Conservation (phyloP, 2,888 invertebrate species). For the Brachyptera risi region DNA sequence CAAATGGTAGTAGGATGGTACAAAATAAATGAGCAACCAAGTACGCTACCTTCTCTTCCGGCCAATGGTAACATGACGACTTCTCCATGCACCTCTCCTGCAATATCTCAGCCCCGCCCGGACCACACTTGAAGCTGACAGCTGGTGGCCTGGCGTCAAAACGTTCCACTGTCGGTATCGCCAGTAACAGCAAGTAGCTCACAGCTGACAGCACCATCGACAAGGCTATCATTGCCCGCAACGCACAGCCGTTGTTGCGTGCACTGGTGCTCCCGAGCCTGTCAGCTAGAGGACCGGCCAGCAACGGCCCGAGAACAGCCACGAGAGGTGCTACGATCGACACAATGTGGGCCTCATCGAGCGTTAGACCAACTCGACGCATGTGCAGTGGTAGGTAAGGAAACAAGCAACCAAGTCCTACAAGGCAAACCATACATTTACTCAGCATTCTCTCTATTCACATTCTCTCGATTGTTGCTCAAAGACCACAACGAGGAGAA, state of each 20-base stretch:
- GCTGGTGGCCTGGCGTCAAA: slow-evolving; percentile 56
- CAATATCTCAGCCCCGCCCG: slow-evolving; percentile 63
- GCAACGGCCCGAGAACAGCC: slow-evolving; percentile 71
- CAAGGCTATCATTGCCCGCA: slow-evolving; percentile 64
- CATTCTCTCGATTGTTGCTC: slow-evolving; percentile 28
- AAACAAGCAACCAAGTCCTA: slow-evolving; percentile 77
- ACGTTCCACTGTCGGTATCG: slow-evolving; percentile 63
- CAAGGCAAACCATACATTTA: slow-evolving; percentile 34
- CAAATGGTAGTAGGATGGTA: too few species aligned
- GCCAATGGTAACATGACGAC: slow-evolving; percentile 63
- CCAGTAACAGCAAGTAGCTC: slow-evolving; percentile 62
- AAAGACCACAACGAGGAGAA: too few species aligned
- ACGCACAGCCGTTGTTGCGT: slow-evolving; percentile 56
- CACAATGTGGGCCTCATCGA: slow-evolving; percentile 69
- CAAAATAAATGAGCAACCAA: too few species aligned
- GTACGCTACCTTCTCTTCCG: slow-evolving; percentile 54
- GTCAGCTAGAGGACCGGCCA: slow-evolving; percentile 76
- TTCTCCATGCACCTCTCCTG: slow-evolving; percentile 68
- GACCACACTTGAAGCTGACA: slow-evolving; percentile 69
- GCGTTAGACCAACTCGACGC: slow-evolving; percentile 65
- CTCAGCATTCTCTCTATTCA: not conserved
- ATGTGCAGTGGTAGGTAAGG: slow-evolving; percentile 79
- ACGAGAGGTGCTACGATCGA: slow-evolving; percentile 75
- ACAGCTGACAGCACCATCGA: slow-evolving; percentile 64
- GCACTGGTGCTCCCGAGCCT: slow-evolving; percentile 57